Conservation (phyloP, 2,797 vertebrate species). For the Gambusia yucatana region DNA sequence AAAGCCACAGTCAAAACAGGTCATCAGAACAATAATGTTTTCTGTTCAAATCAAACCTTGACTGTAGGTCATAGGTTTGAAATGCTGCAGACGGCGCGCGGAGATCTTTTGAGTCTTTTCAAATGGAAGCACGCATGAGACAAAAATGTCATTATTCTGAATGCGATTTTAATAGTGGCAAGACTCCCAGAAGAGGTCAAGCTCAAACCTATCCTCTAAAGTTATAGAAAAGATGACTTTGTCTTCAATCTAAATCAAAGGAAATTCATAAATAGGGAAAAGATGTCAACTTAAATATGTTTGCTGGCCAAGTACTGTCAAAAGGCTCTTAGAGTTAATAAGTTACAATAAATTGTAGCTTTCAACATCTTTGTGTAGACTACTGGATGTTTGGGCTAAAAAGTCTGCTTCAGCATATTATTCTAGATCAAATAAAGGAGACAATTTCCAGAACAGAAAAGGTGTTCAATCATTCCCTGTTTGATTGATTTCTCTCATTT, state of each 20-base stretch:
- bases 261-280: neutral
- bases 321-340: neutral
- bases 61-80: neutral
- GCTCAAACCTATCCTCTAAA: conserved; percentile 12
- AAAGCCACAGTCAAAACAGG: conserved; percentile 55
- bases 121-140: conserved; percentile 30
- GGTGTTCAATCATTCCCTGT: neutral
- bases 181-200: conserved; percentile 17
- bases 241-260: neutral
- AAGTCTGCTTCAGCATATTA: neutral
- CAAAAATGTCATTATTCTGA: conserved; percentile 22
- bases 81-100: neutral
- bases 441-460: neutral
- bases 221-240: neutral
- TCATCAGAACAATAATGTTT: conserved; percentile 44
- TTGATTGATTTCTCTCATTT: neutral
- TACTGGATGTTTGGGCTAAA: neutral
- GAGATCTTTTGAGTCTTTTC: conserved; percentile 10
- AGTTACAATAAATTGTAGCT: neutral
- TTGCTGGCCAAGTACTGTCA: neutral
- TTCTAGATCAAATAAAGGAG: neutral
- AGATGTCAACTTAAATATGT: neutral
- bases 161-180: conserved; percentile 30
- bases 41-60: conserved; percentile 2
- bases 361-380: neutral